Conservation (phyloP, 37 sponge, comb jelly and placozoan species). For the Haliclona indistincta region DNA sequence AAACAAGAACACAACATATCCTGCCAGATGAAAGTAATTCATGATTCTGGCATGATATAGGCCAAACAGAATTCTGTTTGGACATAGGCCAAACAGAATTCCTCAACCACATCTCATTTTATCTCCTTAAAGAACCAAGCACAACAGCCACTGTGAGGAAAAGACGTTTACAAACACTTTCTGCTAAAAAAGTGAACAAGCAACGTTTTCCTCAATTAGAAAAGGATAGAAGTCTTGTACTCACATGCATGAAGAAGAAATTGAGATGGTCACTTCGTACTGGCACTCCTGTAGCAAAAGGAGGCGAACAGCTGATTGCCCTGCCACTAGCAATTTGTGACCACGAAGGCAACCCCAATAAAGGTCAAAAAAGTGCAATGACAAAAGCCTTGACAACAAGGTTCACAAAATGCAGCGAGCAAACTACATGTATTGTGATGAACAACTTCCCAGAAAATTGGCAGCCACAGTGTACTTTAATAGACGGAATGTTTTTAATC, state of each 20-base stretch:
- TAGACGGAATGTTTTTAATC: slow-evolving; percentile 39
- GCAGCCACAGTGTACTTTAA: slow-evolving; percentile 8
- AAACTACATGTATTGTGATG: background rate
- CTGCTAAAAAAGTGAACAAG: background rate
- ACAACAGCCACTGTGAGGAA: slow-evolving; percentile 12
- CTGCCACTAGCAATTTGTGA: slow-evolving; percentile 38
- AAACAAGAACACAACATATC: slow-evolving; percentile 4
- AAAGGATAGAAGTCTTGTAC: slow-evolving; percentile 9
- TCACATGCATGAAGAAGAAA: slow-evolving; percentile 28
- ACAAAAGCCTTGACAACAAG: slow-evolving; percentile 28
- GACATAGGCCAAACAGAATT: slow-evolving; percentile 13
- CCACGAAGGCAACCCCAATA: slow-evolving; percentile 19
- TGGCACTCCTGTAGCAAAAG: background rate
- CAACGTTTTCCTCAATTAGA: slow-evolving; percentile 12
- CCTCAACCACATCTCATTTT: background rate
- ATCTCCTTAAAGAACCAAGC: slow-evolving; percentile 28
- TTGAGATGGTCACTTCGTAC: slow-evolving; percentile 10
- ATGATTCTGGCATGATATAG: background rate
- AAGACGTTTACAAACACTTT: slow-evolving; percentile 10
- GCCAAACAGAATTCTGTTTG: background rate
- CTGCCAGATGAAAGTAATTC: background rate
- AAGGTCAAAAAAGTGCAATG: slow-evolving; percentile 26
- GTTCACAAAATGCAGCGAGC: background rate
- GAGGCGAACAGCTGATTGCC: slow-evolving; percentile 22
- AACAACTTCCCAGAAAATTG: background rate